These are phyloP conservation scores for Tokudaia muenninki DNA, from an alignment of 2,797 vertebrate species.

Conservation along the genomic window DNA sequence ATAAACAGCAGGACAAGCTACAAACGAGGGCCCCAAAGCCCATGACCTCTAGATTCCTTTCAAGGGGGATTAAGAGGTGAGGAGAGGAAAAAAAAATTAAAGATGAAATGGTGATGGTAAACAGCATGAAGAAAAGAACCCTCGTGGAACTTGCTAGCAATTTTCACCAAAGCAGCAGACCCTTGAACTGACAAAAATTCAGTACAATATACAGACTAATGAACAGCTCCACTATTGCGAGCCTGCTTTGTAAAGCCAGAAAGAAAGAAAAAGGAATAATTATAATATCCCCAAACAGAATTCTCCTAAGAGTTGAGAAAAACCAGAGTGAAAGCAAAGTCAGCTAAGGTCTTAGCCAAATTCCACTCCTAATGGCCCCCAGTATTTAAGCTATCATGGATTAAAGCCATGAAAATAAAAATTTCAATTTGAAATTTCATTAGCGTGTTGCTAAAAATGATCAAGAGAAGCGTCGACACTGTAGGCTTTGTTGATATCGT, in stretches of 20 bases:
- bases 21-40: constrained; percentile 50
- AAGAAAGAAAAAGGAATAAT: background rate
- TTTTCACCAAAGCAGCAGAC: constrained; percentile 68
- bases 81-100: constrained; percentile 4
- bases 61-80: background rate
- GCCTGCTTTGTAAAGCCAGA: constrained; percentile 64
- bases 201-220: constrained; percentile 55
- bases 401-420: constrained; percentile 91
- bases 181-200: constrained; percentile 68
- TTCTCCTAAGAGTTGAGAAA: constrained; percentile 80
- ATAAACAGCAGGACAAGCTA: constrained; percentile 23
- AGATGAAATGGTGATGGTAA: constrained; percentile 55
- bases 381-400: constrained; percentile 88
- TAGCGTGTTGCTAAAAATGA: constrained; percentile 88
- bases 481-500: constrained; percentile 86
- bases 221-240: constrained; percentile 74
- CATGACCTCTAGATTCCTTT: constrained; percentile 58
- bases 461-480: constrained; percentile 87
- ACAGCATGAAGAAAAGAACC: constrained; percentile 63
- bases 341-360: constrained; percentile 85
- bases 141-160: constrained; percentile 59
- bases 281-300: constrained; percentile 77
- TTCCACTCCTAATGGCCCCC: constrained; percentile 85
- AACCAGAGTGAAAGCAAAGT: constrained; percentile 79
- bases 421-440: constrained; percentile 93